Base-by-base conservation (phyloP, 1,140 invertebrate genomes). In the Hyposmocoma kahamanoa region DNA sequence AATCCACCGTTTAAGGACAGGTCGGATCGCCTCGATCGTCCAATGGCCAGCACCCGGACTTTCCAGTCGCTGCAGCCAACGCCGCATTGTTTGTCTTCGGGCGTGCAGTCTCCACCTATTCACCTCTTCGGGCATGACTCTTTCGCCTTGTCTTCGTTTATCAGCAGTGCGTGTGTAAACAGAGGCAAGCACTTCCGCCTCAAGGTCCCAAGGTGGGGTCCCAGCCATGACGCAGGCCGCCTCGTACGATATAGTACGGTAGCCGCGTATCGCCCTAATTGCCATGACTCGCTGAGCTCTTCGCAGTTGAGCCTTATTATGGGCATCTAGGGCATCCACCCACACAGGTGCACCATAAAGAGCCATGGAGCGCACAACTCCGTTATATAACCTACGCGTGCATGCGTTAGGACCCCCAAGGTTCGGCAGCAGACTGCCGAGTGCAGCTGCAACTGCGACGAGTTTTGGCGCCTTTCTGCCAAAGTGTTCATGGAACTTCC, bases 371-470 rank as follows among this genome's bases (percentile, higher is more conserved):
- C 28, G 6, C 6, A 30, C 2, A n/a, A 30, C 28, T 10, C 28
- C 28, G 8, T 2, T 13, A 30, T 30, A 30, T 3, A 47, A 15
- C 1, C 45, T 32, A 0, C 45, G 45, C 0, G 24, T 34, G 13
- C 26, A 20, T 10, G 38, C 45, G 8, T 34, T 4, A n/a, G 46
- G 46, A 18, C 46, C 46, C 17, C 46, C 34, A 8, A 48, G 36
- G 41, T 48, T 41, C 1, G 48, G 48, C 21, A 50, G 41, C 13
- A 43, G 20, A 22, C 41, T 42, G n/a, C 43, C 39, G 26, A 50
- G 8, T 1, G 30, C 48, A 50, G 39, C 48, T 15, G 30, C 15
- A 26, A 43, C 42, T 10, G 4, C 18, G 3, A n/a, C 6, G 4
- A 43, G 5, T 10, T 24, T 4, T 3, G 42, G 42, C 1, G 28